Conservation (phyloP, 2,797 vertebrate genomes). For the Helarctos malayanus region DNA sequence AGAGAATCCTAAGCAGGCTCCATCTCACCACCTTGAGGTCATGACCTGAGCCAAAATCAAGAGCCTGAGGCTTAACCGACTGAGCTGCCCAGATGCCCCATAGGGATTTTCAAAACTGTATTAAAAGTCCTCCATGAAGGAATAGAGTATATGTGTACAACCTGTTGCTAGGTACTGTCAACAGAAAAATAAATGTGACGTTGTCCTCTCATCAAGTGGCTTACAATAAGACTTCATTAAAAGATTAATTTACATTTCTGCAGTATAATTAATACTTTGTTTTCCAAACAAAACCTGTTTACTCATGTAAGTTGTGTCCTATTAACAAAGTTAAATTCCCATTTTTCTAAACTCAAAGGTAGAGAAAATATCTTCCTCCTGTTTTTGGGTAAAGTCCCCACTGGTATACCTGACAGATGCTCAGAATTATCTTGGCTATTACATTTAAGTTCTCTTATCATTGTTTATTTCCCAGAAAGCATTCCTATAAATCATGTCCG, state of each 20-base stretch:
- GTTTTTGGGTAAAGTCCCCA: background rate
- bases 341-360: conserved; percentile 1
- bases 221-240: background rate
- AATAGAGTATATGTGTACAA: background rate
- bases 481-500: background rate
- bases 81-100: background rate
- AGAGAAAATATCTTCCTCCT: background rate
- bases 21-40: background rate
- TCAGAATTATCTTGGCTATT: background rate
- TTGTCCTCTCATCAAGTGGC: background rate
- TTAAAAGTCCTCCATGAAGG: background rate
- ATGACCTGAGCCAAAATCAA: background rate
- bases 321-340: background rate
- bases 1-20: background rate
- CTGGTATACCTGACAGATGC: background rate
- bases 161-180: background rate
- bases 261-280: background rate
- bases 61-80: background rate
- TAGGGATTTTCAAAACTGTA: background rate
- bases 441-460: background rate
- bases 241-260: conserved; percentile 41
- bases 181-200: conserved; percentile 3
- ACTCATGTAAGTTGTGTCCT: background rate
- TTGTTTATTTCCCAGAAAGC: background rate
- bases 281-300: conserved; percentile 2